These are phyloP conservation scores for Ostrea denselamellosa DNA, from an alignment of 1,140 invertebrate genomes.

Conservation along the genomic window DNA sequence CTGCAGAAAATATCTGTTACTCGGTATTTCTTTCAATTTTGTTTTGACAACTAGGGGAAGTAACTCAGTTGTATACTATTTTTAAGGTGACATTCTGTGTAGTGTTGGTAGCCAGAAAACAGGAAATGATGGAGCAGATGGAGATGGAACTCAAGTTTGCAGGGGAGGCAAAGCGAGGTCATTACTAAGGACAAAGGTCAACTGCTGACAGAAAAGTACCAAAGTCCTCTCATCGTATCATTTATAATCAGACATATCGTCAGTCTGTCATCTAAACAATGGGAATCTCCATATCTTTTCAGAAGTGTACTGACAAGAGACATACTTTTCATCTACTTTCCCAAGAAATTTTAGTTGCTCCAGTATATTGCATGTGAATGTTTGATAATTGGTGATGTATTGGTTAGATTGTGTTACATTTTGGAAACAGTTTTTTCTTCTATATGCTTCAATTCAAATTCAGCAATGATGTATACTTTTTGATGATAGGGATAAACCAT, in stretches of 20 bases:
- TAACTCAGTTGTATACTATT: not conserved
- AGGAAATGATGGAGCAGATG: slow-evolving; percentile 69
- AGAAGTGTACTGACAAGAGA: too few relatives aligned
- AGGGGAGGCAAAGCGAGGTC: slow-evolving; percentile 51
- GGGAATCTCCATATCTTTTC: not conserved
- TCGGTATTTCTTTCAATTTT: not conserved
- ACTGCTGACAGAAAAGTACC: not conserved
- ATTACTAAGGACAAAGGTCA: slow-evolving; percentile 43
- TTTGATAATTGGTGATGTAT: too few relatives aligned
- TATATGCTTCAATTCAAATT: too few relatives aligned
- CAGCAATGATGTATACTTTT: too few relatives aligned
- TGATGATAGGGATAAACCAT: too few relatives aligned
- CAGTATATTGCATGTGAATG: too few relatives aligned
- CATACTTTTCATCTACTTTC: too few relatives aligned
- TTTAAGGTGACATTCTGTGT: slow-evolving; percentile 62
- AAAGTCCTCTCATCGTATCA: not conserved
- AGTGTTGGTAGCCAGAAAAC: slow-evolving; percentile 60
- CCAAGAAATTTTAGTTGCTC: too few relatives aligned
- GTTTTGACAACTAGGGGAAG: not conserved
- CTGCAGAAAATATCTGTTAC: too few relatives aligned
- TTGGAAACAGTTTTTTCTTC: too few relatives aligned
- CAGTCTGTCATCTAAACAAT: not conserved
- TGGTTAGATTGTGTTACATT: too few relatives aligned
- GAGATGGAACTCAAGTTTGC: slow-evolving; percentile 65
- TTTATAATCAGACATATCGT: not conserved